phyloP scores from a whole-genome alignment of 2,888 invertebrate genomes.

The Parnassius apollo region DNA sequence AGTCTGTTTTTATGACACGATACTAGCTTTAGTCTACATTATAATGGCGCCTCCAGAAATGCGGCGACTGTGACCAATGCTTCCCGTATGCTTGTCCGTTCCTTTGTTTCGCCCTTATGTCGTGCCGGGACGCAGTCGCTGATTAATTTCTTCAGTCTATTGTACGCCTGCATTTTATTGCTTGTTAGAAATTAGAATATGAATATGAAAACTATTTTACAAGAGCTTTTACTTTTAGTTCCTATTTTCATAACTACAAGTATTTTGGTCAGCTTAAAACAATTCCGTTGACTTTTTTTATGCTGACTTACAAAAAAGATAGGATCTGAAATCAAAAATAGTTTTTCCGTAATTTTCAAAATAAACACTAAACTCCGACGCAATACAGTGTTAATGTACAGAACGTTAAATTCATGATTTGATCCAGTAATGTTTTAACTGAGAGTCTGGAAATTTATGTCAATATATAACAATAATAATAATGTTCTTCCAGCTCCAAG shows the following conservation, averaged over 20 bases:
- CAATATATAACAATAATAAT: too few relatives aligned
- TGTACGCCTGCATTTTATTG: conserved; percentile 15
- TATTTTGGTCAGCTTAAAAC: too few relatives aligned
- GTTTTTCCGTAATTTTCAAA: too few relatives aligned
- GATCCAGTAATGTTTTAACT: too few relatives aligned
- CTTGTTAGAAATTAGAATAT: conserved; percentile 4
- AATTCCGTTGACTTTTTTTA: too few relatives aligned
- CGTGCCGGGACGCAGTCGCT: conserved; percentile 15
- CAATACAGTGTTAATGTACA: too few relatives aligned
- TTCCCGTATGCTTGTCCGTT: conserved; percentile 62
- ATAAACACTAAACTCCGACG: too few relatives aligned
- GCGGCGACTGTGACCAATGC: conserved; percentile 62
- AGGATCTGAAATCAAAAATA: too few relatives aligned
- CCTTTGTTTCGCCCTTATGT: conserved; percentile 40
- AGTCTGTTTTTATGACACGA: neutral
- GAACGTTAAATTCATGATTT: too few relatives aligned
- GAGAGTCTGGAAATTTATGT: too few relatives aligned
- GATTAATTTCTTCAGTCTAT: conserved; percentile 20
- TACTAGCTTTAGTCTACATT: neutral
- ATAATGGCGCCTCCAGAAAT: conserved; percentile 3
- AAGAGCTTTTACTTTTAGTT: conserved; percentile 39
- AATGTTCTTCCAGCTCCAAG: too few relatives aligned
- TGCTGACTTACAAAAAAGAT: too few relatives aligned
- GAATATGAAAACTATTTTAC: conserved; percentile 4
- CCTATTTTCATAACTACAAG: conserved; percentile 2